Evolutionary conservation across 2,888 invertebrate species (phyloP), one percentile per base, ranked within the genome.

Genomic region (Noctua janthe): DNA sequence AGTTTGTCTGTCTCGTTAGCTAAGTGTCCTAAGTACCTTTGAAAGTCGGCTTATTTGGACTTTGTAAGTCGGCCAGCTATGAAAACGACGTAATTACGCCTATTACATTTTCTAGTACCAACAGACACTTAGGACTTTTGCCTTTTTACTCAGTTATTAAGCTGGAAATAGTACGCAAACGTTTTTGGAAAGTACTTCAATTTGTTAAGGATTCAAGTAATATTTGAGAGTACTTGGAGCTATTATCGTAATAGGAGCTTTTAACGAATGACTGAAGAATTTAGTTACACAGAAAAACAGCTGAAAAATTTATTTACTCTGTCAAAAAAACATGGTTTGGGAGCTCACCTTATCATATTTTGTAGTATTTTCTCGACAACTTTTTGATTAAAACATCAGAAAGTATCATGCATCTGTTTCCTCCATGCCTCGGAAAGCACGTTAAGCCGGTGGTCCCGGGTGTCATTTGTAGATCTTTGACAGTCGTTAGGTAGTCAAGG

Each of bases 81-180:
- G 74, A 70, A 87, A 87, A 76, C 64, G 74, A 87, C 49, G 51
- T 66, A 69, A 87, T 87, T 77, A 80, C 54, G 76, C 43, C 49
- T 74, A 74, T 84, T 75, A 87, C 23, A 80, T 76, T 87, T 73
- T 76, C 56, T 64, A 87, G 67, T 74, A 66, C n/a, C 56, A 4
- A 23, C 56, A 80, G 76, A 59, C n/a, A 71, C 74, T 87, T 15
- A 54, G 1, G 64, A 43, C 43, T 79, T 87, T 47, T 54, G 51
- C 78, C 23, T 85, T 74, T 70, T 67, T 70, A 73, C 49, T 47
- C 49, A 70, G 66, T 76, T 70, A 76, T 71, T 71, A 51, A 17
- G 51, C 49, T 69, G 47, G 23, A 15, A 66, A 69, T 70, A 70
- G 69, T 72, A 15, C 39, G 76, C 15, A 54, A 80, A 74, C 35